phyloP scores from a whole-genome alignment of 2,888 invertebrate genomes.

The Hoplodrina ambigua region DNA sequence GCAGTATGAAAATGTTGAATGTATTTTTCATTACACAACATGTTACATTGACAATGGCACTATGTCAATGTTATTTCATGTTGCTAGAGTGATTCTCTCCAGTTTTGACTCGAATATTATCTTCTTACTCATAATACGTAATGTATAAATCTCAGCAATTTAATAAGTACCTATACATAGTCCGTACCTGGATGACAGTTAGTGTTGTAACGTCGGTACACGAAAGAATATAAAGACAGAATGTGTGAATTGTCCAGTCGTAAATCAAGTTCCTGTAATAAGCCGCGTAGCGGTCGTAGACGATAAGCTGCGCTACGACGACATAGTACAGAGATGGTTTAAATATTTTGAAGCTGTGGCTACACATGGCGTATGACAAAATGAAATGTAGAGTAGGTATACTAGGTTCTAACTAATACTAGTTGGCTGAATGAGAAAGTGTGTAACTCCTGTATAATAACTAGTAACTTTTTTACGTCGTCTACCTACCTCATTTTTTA shows the following conservation, averaged over 20 bases:
- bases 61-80: conserved; percentile 46
- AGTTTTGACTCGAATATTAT: background rate
- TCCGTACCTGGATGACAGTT: background rate
- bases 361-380: background rate
- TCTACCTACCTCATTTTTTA: background rate
- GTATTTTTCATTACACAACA: conserved; percentile 55
- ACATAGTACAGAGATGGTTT: background rate
- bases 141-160: background rate
- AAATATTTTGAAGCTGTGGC: background rate
- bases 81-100: background rate
- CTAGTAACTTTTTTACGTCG: background rate
- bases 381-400: no score
- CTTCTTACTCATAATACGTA: background rate
- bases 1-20: conserved; percentile 49
- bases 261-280: background rate
- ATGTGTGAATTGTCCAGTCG: background rate
- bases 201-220: background rate
- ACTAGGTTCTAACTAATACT: background rate
- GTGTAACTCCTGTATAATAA: conserved; percentile 6
- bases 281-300: background rate
- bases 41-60: conserved; percentile 42
- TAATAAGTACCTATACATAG: background rate
- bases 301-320: conserved; percentile 28
- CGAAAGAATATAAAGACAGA: background rate
- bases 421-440: conserved; percentile 6